Evolutionary conservation across 2,888 invertebrate genomes (phyloP), one percentile per base, ranked within the genome.

Genomic region (Cephus pygmeus): DNA sequence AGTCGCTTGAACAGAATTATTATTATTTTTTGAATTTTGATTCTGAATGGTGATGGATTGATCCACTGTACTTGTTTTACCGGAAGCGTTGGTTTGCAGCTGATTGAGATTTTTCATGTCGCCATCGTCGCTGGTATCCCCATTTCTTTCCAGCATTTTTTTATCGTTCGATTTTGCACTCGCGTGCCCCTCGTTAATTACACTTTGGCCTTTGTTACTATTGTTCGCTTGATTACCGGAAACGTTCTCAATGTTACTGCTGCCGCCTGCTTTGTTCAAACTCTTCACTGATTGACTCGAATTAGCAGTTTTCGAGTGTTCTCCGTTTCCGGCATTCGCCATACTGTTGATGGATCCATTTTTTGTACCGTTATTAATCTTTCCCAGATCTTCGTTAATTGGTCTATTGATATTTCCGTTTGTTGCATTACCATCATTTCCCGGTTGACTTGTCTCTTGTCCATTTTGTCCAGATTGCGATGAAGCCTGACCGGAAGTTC

Each of bases 281-380:
- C 56, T 80, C 35, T 78, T 84, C 34, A 71, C 30, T 1, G 85
- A 74, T 15, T 85, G 84, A 15, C 80, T 33, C 23, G 77, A n/a
- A 12, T 79, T 82, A 40, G 71, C 77, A 73, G 12, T 83, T 34
- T 35, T 74, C 74, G 74, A 33, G 74, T 74, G 74, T 6, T 23
- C 74, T n/a, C 15, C 71, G 6, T 34, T 31, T 33, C 3, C 71
- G 9, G 30, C 6, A 31, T 71, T 31, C 4, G 9, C 3, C 6
- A 3, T 34, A 71, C 12, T 3, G 71, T 71, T 71, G 23, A 11
- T 71, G 34, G 56, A 56, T 23, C 23, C 56, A 56, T 56, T 56
- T 23, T 56, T 56, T 1, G 23, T 15, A 56, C 23, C 56, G 9
- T 56, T 56, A 23, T 56, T 56, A 23, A 23, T 23, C 23, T 23